Evolutionary conservation across 2,888 invertebrate species (phyloP).

Genomic region (Heliconius ismenius): DNA sequence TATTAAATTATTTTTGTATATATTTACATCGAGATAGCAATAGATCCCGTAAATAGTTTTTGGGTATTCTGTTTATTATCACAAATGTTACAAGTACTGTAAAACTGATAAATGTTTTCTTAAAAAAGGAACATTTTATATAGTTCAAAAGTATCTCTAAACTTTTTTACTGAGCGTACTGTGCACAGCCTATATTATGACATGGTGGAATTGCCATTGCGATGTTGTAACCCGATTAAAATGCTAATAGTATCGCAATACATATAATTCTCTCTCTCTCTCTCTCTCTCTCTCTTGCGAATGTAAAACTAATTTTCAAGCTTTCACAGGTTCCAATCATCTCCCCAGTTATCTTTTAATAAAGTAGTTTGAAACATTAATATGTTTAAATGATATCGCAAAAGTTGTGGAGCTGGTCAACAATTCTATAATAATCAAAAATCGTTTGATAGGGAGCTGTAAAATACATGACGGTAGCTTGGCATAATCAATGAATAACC

Average conservation of each 20-base stretch:
- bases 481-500: background rate
- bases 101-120: background rate
- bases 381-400: background rate
- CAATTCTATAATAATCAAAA: background rate
- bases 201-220: slow-evolving; percentile 23
- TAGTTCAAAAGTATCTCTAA: background rate
- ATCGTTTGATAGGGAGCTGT: background rate
- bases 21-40: background rate
- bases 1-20: no score
- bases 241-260: slow-evolving; percentile 17
- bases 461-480: background rate
- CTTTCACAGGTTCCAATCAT: background rate
- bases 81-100: background rate
- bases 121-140: background rate
- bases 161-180: slow-evolving; percentile 6
- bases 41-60: background rate
- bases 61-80: background rate
- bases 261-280: background rate
- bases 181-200: slow-evolving; percentile 15
- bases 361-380: background rate
- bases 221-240: slow-evolving; percentile 1
- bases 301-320: background rate
- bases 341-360: background rate
- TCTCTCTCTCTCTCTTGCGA: background rate
- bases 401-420: background rate